Base-by-base conservation (phyloP, 1,140 invertebrate genomes). In the Akabosia matsudoensis region DNA sequence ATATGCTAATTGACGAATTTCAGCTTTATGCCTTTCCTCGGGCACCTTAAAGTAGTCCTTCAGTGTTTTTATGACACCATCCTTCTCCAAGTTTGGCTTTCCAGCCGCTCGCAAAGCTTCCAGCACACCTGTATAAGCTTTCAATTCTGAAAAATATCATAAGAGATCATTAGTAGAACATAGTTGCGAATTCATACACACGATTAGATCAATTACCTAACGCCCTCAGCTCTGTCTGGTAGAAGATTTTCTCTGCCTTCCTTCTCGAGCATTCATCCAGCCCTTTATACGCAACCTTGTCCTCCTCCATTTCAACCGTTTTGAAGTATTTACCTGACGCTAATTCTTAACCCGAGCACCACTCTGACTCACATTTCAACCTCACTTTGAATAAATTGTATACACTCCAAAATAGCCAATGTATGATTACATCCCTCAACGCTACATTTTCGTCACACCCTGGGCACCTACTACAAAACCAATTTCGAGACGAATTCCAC, bases 41-140 rank as follows among this genome's bases (percentile, higher is more conserved):
- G 75, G 51, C 3, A 79, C 74, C 16, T 45, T 56, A 33, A 79
- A 73, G 4, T 33, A 70, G 34, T 79, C 72, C n/a, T 73, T 16
- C 10, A 79, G 37, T 45, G 51, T 37, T 67, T 33, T 64, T 4
- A 79, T 51, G 10, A 67, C 33, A 64, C 24, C 71, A 7, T 70
- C 73, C 33, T 75, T 76, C 24, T 73, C 70, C 26, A 71, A 73
- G 37, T 76, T 74, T 3, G 76, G 51, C 31, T 76, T 73, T 28
- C 78, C 78, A 4, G 64, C 73, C 4, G 78, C 78, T 51, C 78
- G 37, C 37, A 79, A 71, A 18, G 78, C 78, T 34, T 73, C 45
- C 10, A 79, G 24, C 2, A 79, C 22, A 34, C 64, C 34, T 28
- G 54, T 54, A 33, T 79, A 79, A 7, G 78, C 78, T 64, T 56